phyloP scores from a whole-genome alignment of 2,888 invertebrate species.

The Callimorpha dominula region DNA sequence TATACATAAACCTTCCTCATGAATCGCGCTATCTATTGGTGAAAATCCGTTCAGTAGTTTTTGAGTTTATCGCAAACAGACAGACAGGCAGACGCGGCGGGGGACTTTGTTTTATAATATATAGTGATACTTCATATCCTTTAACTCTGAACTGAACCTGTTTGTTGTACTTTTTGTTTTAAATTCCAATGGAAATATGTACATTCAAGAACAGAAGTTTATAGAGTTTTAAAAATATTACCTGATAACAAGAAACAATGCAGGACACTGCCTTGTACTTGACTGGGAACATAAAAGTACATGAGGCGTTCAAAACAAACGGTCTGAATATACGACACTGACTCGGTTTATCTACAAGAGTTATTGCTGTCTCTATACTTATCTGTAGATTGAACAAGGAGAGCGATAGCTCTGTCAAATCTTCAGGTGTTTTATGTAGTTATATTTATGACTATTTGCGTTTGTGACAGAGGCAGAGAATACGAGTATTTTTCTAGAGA shows the following conservation, averaged over 20 bases:
- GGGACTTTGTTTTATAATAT: too few species aligned
- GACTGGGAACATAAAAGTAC: conserved; percentile 53
- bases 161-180: neutral
- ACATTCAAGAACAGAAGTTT: conserved; percentile 1
- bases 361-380: conserved; percentile 44
- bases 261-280: conserved; percentile 48
- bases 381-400: conserved; percentile 32
- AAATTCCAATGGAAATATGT: neutral
- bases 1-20: too few species aligned
- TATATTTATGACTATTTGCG: conserved; percentile 17
- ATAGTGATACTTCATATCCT: too few species aligned
- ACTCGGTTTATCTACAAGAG: conserved; percentile 51
- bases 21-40: too few species aligned
- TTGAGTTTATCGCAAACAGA: too few species aligned
- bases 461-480: conserved; percentile 12
- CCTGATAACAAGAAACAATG: conserved; percentile 42
- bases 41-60: too few species aligned
- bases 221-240: conserved; percentile 31
- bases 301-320: conserved; percentile 56
- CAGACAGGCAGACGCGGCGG: too few species aligned
- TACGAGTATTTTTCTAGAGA: conserved; percentile 5
- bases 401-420: conserved; percentile 34
- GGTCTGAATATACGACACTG: conserved; percentile 49
- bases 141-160: too few species aligned
- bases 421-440: conserved; percentile 45